A percentile compares a stretch with the other conserved stretches of the same genome.
Evolutionary conservation across 2,797 vertebrate species (phyloP).

Genomic region (Epinephelus coioides): DNA sequence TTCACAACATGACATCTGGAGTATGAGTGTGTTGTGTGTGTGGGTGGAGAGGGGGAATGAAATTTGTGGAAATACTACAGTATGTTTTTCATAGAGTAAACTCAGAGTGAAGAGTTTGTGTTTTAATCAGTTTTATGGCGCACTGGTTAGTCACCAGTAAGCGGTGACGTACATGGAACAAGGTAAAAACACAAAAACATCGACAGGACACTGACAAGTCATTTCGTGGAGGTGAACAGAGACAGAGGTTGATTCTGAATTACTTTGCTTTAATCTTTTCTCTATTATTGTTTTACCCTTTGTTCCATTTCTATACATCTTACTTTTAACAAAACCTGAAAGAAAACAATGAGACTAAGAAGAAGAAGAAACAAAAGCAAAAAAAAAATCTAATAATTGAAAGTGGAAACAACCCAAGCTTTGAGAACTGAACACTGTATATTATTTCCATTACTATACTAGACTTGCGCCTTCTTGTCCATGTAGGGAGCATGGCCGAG

Average conservation of each 20-base stretch:
- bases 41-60: constrained; percentile 32
- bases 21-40: constrained; percentile 20
- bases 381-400: neutral
- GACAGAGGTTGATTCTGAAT: neutral
- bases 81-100: constrained; percentile 14
- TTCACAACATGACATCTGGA: constrained; percentile 43
- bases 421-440: neutral
- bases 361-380: neutral
- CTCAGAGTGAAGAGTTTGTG: constrained; percentile 19
- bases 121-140: constrained; percentile 13
- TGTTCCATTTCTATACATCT: neutral
- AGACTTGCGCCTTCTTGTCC: too few relatives aligned
- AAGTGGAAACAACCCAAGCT: neutral
- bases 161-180: neutral
- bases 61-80: constrained; percentile 22
- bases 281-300: neutral
- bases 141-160: neutral
- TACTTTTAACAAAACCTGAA: neutral
- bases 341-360: neutral
- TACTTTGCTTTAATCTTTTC: neutral
- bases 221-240: neutral
- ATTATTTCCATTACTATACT: neutral
- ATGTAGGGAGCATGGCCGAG: too few relatives aligned
- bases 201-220: neutral
- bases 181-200: neutral